phyloP scores from a whole-genome alignment of 2,113 vertebrate genomes.

The Eurystomus gularis region DNA sequence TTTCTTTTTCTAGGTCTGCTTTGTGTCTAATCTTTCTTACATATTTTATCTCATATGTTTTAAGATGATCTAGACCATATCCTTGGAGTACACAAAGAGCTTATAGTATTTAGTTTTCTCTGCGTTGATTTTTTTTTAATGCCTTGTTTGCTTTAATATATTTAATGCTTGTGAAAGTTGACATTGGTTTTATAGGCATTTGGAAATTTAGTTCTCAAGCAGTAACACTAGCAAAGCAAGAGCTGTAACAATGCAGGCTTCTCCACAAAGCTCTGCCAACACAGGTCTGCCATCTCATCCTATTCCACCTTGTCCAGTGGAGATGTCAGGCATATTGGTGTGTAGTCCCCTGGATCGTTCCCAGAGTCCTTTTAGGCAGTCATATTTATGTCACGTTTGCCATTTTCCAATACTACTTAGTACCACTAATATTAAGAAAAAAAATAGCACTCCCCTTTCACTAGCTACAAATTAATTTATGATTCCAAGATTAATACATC shows the following conservation, averaged over 20 bases:
- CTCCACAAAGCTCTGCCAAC: not conserved
- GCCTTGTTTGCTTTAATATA: not conserved
- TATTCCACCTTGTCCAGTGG: not conserved
- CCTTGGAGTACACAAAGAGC: not conserved
- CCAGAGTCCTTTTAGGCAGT: not conserved
- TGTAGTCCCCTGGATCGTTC: not conserved
- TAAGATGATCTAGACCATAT: conserved; percentile 2
- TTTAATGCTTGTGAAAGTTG: not conserved
- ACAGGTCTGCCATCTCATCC: not conserved
- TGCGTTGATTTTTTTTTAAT: not conserved
- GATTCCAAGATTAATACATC: not conserved
- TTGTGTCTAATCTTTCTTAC: not conserved
- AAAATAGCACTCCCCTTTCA: not conserved
- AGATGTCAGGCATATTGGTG: not conserved
- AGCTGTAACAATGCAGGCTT: not conserved
- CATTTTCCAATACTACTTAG: not conserved
- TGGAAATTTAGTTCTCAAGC: not conserved
- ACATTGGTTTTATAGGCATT: not conserved
- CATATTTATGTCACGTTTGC: not conserved
- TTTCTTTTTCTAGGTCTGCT: not conserved
- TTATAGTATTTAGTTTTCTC: not conserved
- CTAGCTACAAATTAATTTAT: not conserved
- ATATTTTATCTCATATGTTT: not conserved
- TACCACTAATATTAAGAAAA: not conserved
- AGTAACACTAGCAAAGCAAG: not conserved